A percentile compares a stretch with the other conserved stretches of the same genome.
phyloP scores from a whole-genome alignment of 2,797 vertebrate species.

The Bucorvus abyssinicus region DNA sequence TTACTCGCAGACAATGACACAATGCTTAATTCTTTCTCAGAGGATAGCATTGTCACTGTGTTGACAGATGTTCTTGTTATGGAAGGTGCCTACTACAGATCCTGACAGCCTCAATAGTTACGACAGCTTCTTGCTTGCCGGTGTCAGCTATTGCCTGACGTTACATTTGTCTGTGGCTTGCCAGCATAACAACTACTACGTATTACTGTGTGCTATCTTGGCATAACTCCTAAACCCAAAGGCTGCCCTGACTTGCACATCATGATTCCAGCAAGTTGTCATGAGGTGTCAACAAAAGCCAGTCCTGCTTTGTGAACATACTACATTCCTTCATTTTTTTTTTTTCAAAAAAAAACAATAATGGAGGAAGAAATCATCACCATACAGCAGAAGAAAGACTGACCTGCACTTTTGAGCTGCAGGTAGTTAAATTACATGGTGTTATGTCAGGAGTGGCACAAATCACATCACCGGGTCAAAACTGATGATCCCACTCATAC shows the following conservation, averaged over 20 bases:
- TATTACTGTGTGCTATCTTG: not conserved
- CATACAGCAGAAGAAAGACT: not conserved
- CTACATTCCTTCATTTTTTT: not conserved
- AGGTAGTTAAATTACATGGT: not conserved
- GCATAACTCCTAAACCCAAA: not conserved
- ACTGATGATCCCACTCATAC: not conserved
- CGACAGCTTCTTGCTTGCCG: not conserved
- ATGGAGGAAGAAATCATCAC: not conserved
- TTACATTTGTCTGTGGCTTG: not conserved
- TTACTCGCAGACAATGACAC: not conserved
- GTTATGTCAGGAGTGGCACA: not conserved
- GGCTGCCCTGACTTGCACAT: not conserved
- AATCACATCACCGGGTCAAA: not conserved
- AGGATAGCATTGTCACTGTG: not conserved
- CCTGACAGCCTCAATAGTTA: not conserved
- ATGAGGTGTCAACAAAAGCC: not conserved
- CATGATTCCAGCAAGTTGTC: not conserved
- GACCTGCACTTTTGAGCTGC: not conserved
- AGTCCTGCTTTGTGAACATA: not conserved
- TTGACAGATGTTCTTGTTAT: not conserved
- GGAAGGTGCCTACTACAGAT: not conserved
- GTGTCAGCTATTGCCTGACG: not conserved
- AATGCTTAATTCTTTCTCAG: not conserved
- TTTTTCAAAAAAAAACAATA: not conserved
- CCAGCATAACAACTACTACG: not conserved